phyloP scores from a whole-genome alignment of 2,888 invertebrate species.

The Cheilosia variabilis region DNA sequence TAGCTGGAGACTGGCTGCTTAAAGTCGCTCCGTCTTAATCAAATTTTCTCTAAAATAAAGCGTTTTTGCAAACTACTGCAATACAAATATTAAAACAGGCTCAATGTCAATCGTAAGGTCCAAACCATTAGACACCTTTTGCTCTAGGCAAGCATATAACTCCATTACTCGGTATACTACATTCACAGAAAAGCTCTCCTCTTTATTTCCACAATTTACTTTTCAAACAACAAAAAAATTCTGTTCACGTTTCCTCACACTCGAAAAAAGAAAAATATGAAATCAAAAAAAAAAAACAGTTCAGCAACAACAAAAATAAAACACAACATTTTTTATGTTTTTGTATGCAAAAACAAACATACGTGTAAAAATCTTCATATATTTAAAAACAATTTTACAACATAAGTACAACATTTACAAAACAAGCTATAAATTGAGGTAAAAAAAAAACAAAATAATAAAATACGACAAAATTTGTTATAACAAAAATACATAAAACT shows the following conservation, averaged over 20 bases:
- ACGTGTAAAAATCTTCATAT: constrained; percentile 47
- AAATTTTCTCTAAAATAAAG: no score
- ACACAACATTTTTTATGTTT: constrained; percentile 41
- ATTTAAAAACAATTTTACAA: constrained; percentile 67
- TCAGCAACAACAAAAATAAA: constrained; percentile 52
- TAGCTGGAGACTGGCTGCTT: no score
- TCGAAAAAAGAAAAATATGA: constrained; percentile 17
- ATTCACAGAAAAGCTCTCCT: not conserved
- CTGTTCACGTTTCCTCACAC: not conserved
- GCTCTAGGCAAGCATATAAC: no score
- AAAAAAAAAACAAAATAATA: constrained; percentile 46
- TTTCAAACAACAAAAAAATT: no score
- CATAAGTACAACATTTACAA: constrained; percentile 72
- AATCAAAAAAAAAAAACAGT: constrained; percentile 13
- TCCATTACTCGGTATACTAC: not conserved
- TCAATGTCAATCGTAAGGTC: no score
- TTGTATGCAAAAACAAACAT: constrained; percentile 48
- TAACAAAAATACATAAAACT: constrained; percentile 4
- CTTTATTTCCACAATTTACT: no score
- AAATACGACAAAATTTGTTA: constrained; percentile 28
- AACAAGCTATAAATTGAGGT: constrained; percentile 23
- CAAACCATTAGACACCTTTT: no score
- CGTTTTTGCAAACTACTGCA: no score
- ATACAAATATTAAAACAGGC: no score
- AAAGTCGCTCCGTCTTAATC: no score